Evolutionary conservation across 2,888 invertebrate species (phyloP).

Genomic region (Drosophila prostipennis): DNA sequence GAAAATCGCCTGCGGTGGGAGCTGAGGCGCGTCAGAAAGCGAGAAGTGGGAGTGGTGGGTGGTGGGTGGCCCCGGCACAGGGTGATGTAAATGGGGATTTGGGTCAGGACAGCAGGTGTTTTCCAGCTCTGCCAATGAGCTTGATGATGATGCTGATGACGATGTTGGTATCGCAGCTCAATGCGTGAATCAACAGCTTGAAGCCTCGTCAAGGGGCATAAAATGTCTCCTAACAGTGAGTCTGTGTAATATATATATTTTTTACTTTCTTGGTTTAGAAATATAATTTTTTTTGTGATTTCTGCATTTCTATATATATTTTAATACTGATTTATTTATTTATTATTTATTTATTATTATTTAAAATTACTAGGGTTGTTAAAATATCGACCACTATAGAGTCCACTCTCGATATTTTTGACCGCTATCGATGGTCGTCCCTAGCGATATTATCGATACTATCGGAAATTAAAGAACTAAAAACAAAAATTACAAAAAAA

Average conservation of each 20-base stretch:
- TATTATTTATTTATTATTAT: too few species aligned
- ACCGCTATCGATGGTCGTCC: too few species aligned
- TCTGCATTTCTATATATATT: too few species aligned
- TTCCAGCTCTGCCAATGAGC: constrained; percentile 21
- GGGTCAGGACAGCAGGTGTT: constrained; percentile 40
- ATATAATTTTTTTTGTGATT: too few species aligned
- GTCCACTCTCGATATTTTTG: too few species aligned
- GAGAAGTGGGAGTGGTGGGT: constrained; percentile 6
- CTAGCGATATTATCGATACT: too few species aligned
- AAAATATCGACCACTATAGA: too few species aligned
- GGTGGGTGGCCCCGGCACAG: not conserved
- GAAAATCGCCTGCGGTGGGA: constrained; percentile 77
- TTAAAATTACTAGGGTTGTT: too few species aligned
- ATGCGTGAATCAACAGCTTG: constrained; percentile 55
- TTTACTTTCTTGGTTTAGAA: too few species aligned
- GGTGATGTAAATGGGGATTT: constrained; percentile 13
- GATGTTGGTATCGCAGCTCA: constrained; percentile 47
- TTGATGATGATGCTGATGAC: constrained; percentile 50
- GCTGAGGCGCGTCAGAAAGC: constrained; percentile 28
- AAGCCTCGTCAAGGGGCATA: constrained; percentile 1
- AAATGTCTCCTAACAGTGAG: constrained; percentile 20
- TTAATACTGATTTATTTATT: too few species aligned
- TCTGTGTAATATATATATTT: not conserved
- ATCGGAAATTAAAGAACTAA: too few species aligned
- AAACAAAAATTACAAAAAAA: too few species aligned